Evolutionary conservation across 1,140 invertebrate species (phyloP).

Genomic region (Propsilocerus akamusi): DNA sequence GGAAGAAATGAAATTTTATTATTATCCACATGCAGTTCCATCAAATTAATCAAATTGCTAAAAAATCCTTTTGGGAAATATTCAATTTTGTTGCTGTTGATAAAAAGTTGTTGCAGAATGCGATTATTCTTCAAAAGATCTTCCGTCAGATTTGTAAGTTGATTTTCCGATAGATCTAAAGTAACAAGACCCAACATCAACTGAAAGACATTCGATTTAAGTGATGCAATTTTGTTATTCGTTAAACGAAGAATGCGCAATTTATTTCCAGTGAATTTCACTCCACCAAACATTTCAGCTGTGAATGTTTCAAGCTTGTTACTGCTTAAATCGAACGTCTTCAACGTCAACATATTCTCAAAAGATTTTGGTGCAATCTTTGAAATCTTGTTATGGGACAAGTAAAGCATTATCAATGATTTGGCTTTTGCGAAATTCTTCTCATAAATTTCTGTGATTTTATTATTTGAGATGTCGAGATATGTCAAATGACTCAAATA

Average conservation of each 20-base stretch:
- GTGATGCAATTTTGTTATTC: background rate
- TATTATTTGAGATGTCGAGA: background rate
- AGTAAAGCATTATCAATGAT: background rate
- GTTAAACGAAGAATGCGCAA: background rate
- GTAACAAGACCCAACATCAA: background rate
- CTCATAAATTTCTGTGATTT: background rate
- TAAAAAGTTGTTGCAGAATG: background rate
- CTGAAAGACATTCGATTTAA: background rate
- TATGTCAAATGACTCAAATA: background rate
- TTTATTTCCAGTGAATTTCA: background rate
- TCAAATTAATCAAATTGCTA: background rate
- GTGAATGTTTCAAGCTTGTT: background rate
- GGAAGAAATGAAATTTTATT: background rate
- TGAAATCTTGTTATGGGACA: background rate
- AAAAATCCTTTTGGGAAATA: background rate
- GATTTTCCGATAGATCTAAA: background rate
- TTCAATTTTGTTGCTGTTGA: background rate
- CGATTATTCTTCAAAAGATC: background rate
- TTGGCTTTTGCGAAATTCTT: background rate
- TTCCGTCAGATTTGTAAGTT: background rate
- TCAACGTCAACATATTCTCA: background rate
- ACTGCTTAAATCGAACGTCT: background rate
- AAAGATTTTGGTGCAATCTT: background rate
- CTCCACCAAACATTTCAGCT: background rate
- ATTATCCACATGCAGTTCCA: background rate